Base-by-base conservation (phyloP, 2,888 invertebrate species). In the Amphimallon solstitiale region DNA sequence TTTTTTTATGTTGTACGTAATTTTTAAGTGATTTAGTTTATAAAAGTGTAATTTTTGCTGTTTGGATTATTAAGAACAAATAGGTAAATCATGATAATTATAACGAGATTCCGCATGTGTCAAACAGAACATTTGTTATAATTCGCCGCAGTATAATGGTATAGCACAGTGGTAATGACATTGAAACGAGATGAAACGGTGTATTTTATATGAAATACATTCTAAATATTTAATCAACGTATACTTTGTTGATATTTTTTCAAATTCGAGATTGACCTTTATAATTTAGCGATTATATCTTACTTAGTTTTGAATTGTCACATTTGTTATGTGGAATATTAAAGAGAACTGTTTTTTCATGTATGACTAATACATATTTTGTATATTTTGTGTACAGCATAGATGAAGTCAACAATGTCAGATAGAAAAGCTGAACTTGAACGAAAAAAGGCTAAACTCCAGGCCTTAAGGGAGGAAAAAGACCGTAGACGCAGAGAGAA, bases 401-500 rank as follows among this genome's bases (percentile, higher is more conserved):
- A 17, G 15, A 72, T 73, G 72, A 71, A 68, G 62, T 52, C 77
- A 40, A 79, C 75, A 63, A 93, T 93, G 93, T 90, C 92, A 60
- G 95, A 95, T 84, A 89, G 95, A 70, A 94, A 94, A 82, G 94
- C 93, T n/a, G 95, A 96, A 84, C 82, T 96, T 76, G 95, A 95
- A 84, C 88, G 94, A 68, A 96, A 96, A 82, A 94, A 95, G 81
- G 94, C 94, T 19, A 95, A 94, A 84, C 87, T 96, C 74, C 93
- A 94, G 79, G 94, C 94, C 17, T 86, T 96, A 63, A 86, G 95
- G 1, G 95, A 95, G 74, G 95, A 95, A 81, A 96, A 95, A 78
- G 94, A 94, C 81, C 87, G 94, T 6, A 87, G 94, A 67, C 86
- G 92, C 51, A 86, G 91, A 66, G 95, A 95, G 82, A 94, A 94